Evolutionary conservation across 2,797 vertebrate species (phyloP), one percentile per base, ranked within the genome.

Genomic region (Dendrocincla tyrannina): DNA sequence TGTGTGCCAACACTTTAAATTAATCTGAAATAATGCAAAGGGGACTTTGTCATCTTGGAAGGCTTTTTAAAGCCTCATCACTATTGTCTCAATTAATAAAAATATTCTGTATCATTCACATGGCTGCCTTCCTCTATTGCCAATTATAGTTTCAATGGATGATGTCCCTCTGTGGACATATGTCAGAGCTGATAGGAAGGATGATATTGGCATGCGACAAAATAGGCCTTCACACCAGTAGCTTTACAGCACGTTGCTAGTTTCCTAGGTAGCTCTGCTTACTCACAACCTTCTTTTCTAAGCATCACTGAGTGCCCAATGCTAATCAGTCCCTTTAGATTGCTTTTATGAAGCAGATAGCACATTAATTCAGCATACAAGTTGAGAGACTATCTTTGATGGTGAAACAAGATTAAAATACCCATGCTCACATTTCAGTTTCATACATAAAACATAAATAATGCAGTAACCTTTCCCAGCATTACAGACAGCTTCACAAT

Each of bases 11-110:
- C 72, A 84, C 89, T 95, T 98, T 97, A 97, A 97, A 97, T 97
- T 97, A 96, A 97, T 95, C 95, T 91, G 94, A 97, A 97, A 94
- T 94, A 96, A 96, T 35, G 91, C 92, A 94, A 92, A 97, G 88
- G 94, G 80, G 96, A 96, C 91, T 93, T 96, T 87, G 75, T 92
- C 96, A 92, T 92, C 89, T 94, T 95, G 88, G 85, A 97, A 95
- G 88, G 82, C 88, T 91, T 95, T 96, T 97, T 97, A 73, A 92
- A 92, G 60, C 69, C 83, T 85, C 87, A 42, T 94, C 72, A 56
- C 91, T 86, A 68, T 94, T 94, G 97, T 96, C 93, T 96, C 88
- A 77, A 85, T 93, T 97, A 96, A 96, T 96, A 95, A 96, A 93
- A 91, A 69, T 79, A 59, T 91, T 94, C 81, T 4, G 12, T 93